These are phyloP conservation scores for Drosophila nigritarsus DNA, from an alignment of 2,888 invertebrate species.

Conservation along the genomic window DNA sequence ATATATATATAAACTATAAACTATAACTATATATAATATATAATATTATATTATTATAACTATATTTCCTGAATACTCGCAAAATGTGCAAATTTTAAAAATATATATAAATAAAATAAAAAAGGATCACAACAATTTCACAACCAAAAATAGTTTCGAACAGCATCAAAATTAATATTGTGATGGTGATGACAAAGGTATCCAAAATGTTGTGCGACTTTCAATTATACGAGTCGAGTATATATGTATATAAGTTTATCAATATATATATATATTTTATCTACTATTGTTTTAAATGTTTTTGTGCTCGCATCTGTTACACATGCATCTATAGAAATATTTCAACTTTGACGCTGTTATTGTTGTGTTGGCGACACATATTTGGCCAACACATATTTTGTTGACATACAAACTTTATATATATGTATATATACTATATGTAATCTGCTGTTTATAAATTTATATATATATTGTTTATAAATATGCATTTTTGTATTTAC, in stretches of 20 bases:
- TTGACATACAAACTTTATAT: slow-evolving; percentile 40
- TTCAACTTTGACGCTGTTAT: too few relatives aligned
- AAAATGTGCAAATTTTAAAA: neutral
- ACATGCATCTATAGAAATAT: slow-evolving; percentile 13
- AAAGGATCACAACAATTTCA: slow-evolving; percentile 10
- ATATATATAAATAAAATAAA: neutral
- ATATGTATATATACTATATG: neutral
- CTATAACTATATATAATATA: too few relatives aligned
- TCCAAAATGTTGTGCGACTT: slow-evolving; percentile 14
- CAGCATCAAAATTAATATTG: slow-evolving; percentile 2
- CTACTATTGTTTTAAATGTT: slow-evolving; percentile 37
- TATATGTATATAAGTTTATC: neutral
- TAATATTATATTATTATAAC: too few relatives aligned
- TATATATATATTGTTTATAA: slow-evolving; percentile 24
- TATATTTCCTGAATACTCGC: neutral
- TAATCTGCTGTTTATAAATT: slow-evolving; percentile 2
- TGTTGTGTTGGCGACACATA: slow-evolving; percentile 21
- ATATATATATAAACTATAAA: too few relatives aligned
- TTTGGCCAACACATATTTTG: slow-evolving; percentile 41
- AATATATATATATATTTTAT: slow-evolving; percentile 3
- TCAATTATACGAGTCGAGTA: slow-evolving; percentile 13
- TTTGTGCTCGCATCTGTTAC: too few relatives aligned
- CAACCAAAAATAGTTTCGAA: slow-evolving; percentile 17
- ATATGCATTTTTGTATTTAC: neutral
- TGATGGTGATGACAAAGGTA: neutral